phyloP scores from a whole-genome alignment of 2,113 vertebrate species.

The Gallinago paraguaiae region DNA sequence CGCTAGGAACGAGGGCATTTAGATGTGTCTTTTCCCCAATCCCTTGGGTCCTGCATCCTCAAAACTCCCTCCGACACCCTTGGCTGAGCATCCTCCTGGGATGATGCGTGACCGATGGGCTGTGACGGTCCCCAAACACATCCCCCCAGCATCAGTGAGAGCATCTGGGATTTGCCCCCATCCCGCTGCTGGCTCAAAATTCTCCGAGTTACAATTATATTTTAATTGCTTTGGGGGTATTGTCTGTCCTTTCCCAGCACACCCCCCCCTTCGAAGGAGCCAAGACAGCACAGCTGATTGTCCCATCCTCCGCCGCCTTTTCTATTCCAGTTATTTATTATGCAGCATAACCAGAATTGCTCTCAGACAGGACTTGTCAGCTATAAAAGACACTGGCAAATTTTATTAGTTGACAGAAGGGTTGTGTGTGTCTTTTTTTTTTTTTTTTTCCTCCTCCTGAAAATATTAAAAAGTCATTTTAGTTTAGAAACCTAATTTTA shows the following conservation, averaged over 20 bases:
- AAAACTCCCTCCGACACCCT: not conserved
- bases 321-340: conserved; percentile 1
- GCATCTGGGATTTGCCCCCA: not conserved
- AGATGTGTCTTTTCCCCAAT: not conserved
- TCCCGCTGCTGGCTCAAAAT: not conserved
- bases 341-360: not conserved
- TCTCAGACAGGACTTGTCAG: conserved; percentile 53
- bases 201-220: not conserved
- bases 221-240: not conserved
- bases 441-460: not conserved
- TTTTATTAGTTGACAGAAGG: conserved; percentile 59
- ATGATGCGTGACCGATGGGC: not conserved
- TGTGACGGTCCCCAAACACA: not conserved
- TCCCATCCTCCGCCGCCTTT: not conserved
- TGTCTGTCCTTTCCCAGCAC: not conserved
- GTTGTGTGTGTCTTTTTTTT: not conserved
- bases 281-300: not conserved
- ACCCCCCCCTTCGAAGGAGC: not conserved
- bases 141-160: not conserved
- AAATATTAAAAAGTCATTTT: conserved; percentile 70
- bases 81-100: not conserved
- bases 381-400: conserved; percentile 42
- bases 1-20: not conserved
- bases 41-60: not conserved
- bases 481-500: conserved; percentile 69